These are phyloP conservation scores for Montipora capitata DNA, from an alignment of 92 coral and sea anemone genomes.

Conservation along the genomic window DNA sequence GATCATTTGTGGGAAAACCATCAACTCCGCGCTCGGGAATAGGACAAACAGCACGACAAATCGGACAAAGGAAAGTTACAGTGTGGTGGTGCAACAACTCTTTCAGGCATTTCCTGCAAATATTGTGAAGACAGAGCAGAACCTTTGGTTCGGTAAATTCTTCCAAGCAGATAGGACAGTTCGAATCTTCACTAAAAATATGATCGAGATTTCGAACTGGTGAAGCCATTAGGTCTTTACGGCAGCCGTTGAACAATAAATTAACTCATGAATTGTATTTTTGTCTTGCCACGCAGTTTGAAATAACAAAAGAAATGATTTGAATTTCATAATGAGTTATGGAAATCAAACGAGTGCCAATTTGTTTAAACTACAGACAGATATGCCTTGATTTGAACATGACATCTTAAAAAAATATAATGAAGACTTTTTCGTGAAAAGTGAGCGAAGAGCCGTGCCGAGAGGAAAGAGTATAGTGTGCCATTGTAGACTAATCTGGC, in stretches of 20 bases:
- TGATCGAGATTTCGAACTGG: constrained; percentile 43
- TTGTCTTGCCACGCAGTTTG: constrained; percentile 36
- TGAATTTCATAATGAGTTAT: constrained; percentile 21
- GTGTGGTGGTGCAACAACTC: constrained; percentile 67
- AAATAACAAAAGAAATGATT: constrained; percentile 31
- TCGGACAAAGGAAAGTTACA: constrained; percentile 70
- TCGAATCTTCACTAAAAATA: constrained; percentile 64
- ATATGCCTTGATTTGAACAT: too few species aligned
- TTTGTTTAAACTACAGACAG: too few species aligned
- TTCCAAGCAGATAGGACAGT: constrained; percentile 84
- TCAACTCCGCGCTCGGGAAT: constrained; percentile 74
- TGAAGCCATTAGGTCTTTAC: constrained; percentile 35
- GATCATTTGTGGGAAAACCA: constrained; percentile 67
- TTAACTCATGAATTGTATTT: neutral
- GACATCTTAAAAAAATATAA: too few species aligned
- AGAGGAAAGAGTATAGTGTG: too few species aligned
- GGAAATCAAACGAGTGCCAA: neutral
- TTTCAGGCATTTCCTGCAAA: constrained; percentile 80
- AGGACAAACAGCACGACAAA: constrained; percentile 75
- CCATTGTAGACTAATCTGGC: too few species aligned
- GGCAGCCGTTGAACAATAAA: neutral
- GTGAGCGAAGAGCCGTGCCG: too few species aligned
- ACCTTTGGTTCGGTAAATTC: constrained; percentile 80
- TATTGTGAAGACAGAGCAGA: constrained; percentile 74
- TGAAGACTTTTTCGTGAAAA: too few species aligned